Base-by-base conservation (phyloP, 2,113 vertebrate genomes). In the Pitta sordida region DNA sequence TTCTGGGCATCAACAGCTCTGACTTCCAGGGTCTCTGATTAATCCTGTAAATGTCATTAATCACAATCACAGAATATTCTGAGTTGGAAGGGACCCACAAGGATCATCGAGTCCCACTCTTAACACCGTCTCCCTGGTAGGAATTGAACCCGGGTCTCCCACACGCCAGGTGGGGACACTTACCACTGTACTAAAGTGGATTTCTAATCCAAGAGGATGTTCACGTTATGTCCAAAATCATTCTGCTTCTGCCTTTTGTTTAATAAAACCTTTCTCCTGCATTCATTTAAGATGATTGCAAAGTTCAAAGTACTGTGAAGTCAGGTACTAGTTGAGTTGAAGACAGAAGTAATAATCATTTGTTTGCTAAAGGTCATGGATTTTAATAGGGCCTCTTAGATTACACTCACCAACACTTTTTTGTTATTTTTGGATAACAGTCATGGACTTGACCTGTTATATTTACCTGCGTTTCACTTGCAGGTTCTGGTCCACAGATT, bases 261-360 rank as follows among this genome's bases (percentile, higher is more conserved):
- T 81, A 93, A 83, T 74, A 86, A 86, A 27, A 27, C 80, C 64
- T 87, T 94, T 90, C 3, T 3, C 39, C 37, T 90, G 56, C 36
- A 83, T 77, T 90, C 73, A 79, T 92, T 95, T 75, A 74, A 86
- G 51, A 29, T 65, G 60, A 91, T 6, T 80, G 52, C 63, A 81
- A 95, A 96, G 77, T 90, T 93, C 73, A 93, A 83, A 86, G 34
- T 74, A 60, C 29, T 74, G 80, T 51, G 59, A 82, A 78, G 64
- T 90, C 88, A 90, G 95, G 16, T 63, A 88, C 63, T 68, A 39
- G 39, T 90, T 34, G 43, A 67, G 32, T 83, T 36, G 56, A 90
- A 91, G 41, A 73, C 37, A 53, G 16, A 13, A 8, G 59, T 83
- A 91, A 88, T 93, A 73, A 86, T 77, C 68, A 29, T 32, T 86